These are phyloP conservation scores for Chrysolophus pictus DNA, from an alignment of 2,797 vertebrate genomes.

Conservation along the genomic window DNA sequence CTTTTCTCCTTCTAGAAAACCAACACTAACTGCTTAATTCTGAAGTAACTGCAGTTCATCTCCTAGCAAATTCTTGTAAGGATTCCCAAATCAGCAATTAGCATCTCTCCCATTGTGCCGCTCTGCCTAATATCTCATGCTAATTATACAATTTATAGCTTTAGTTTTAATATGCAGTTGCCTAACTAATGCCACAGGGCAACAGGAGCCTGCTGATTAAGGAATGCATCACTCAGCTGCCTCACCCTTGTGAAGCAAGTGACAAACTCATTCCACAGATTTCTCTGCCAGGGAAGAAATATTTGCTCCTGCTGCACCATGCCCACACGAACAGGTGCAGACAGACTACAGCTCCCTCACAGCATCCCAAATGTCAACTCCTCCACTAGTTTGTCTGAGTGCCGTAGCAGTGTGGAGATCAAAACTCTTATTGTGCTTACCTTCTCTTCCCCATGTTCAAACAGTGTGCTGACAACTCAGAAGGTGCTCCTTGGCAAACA, in stretches of 20 bases:
- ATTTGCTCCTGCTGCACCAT: background rate
- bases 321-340: conserved; percentile 29
- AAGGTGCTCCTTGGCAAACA: background rate
- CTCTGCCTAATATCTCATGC: conserved; percentile 52
- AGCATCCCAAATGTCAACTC: background rate
- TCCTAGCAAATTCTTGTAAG: conserved; percentile 21
- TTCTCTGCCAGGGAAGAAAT: background rate
- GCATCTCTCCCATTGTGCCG: conserved; percentile 20
- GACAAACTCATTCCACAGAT: conserved; percentile 44
- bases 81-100: conserved; percentile 56
- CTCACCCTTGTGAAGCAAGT: conserved; percentile 20
- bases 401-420: background rate
- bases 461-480: background rate
- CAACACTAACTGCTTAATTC: conserved; percentile 27
- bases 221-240: background rate
- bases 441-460: background rate
- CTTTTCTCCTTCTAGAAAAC: conserved; percentile 46
- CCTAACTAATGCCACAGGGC: background rate
- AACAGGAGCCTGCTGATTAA: conserved; percentile 33
- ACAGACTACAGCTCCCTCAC: background rate
- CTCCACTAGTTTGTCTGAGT: background rate
- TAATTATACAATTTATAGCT: conserved; percentile 64
- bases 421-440: background rate
- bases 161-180: conserved; percentile 9
- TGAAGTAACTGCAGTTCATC: conserved; percentile 51